phyloP scores from a whole-genome alignment of 2,113 vertebrate genomes.

The Accipiter cooperii region DNA sequence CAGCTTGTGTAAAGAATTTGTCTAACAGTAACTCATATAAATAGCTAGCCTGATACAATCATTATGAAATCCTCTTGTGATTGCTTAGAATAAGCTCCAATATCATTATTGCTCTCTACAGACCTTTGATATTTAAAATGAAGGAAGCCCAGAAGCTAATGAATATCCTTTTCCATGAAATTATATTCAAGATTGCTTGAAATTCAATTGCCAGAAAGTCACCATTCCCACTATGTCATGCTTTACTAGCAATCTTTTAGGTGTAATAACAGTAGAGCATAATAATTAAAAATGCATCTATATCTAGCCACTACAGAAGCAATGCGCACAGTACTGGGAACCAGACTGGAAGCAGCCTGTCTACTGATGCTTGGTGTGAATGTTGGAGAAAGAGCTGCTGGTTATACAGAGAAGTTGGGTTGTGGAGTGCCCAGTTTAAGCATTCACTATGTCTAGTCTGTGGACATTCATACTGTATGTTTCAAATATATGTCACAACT shows the following conservation, averaged over 20 bases:
- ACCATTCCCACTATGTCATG: background rate
- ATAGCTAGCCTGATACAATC: background rate
- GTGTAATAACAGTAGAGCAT: background rate
- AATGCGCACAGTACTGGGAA: background rate
- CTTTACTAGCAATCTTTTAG: background rate
- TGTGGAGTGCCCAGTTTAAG: background rate
- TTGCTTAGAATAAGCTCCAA: background rate
- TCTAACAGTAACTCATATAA: background rate
- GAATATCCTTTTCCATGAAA: background rate
- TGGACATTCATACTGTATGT: background rate
- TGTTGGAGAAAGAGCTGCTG: background rate
- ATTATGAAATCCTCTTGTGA: background rate
- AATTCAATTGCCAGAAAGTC: background rate
- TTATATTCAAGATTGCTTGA: background rate
- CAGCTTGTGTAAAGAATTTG: background rate
- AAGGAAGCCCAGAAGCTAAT: background rate
- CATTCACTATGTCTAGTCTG: background rate
- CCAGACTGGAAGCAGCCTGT: background rate
- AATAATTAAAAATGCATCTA: background rate
- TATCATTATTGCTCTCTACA: background rate
- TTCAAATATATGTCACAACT: background rate
- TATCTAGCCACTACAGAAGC: background rate
- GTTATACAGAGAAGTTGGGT: background rate
- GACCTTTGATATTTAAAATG: background rate
- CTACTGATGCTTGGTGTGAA: background rate